phyloP scores from a whole-genome alignment of 2,888 invertebrate species.

The Vannuccia rotundouncinata region DNA sequence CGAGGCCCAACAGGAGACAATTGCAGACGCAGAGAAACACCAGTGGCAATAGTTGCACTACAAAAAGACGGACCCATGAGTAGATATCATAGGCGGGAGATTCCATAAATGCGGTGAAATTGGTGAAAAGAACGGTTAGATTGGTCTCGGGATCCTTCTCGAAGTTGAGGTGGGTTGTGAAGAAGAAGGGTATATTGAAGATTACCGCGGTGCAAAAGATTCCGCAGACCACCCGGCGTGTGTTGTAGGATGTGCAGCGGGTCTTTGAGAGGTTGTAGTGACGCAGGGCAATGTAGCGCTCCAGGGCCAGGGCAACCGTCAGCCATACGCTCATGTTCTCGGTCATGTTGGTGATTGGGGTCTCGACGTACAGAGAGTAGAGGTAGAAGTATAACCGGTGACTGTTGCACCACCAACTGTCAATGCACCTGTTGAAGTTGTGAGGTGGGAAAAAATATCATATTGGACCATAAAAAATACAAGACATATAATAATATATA shows the following conservation, averaged over 20 bases:
- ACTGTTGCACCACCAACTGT: neutral
- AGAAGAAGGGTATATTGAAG: slow-evolving; percentile 35
- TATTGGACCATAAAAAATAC: no score
- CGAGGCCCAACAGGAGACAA: neutral
- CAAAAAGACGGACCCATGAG: slow-evolving; percentile 29
- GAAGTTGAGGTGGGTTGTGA: slow-evolving; percentile 18
- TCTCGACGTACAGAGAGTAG: slow-evolving; percentile 2
- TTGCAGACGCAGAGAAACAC: slow-evolving; percentile 33
- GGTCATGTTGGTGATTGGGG: slow-evolving; percentile 35
- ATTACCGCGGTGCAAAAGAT: neutral
- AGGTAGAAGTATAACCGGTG: neutral
- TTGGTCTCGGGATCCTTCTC: slow-evolving; percentile 8
- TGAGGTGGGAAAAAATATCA: no score
- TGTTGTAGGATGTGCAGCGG: slow-evolving; percentile 23
- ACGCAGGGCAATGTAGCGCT: slow-evolving; percentile 34
- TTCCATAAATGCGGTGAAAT: neutral
- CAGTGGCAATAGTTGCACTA: slow-evolving; percentile 33
- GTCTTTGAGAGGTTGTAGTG: slow-evolving; percentile 35
- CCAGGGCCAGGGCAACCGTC: slow-evolving; percentile 29
- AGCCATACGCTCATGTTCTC: slow-evolving; percentile 33
- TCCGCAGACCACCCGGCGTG: neutral
- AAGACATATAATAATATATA: no score
- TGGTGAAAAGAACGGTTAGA: slow-evolving; percentile 17
- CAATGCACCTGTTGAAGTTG: no score
- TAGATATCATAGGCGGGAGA: slow-evolving; percentile 10